Evolutionary conservation across 92 coral and sea anemone species (phyloP).

Genomic region (Zoanthus sociatus): DNA sequence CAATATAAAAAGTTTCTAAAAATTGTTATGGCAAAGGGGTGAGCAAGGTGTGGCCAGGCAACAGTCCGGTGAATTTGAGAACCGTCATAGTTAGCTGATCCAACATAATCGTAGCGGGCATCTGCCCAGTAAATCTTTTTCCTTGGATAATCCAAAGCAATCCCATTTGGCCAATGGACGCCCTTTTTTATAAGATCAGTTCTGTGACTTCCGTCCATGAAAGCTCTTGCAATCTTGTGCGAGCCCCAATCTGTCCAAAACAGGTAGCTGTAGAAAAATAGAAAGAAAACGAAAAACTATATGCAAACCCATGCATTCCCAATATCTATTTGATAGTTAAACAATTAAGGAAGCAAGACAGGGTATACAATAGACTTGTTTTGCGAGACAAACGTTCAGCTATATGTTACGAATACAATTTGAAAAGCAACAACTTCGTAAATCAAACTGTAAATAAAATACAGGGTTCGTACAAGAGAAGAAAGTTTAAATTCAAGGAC

Average conservation of each 20-base stretch:
- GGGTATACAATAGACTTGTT: too few species aligned
- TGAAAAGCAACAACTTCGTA: too few species aligned
- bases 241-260: conserved; percentile 98
- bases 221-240: conserved; percentile 84
- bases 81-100: conserved; percentile 80
- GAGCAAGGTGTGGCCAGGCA: conserved; percentile 73
- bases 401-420: too few species aligned
- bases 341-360: too few species aligned
- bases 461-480: too few species aligned
- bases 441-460: too few species aligned
- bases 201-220: conserved; percentile 89
- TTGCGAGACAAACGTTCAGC: too few species aligned
- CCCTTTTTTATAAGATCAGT: conserved; percentile 52
- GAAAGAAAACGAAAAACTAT: background rate
- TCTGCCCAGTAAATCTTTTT: conserved; percentile 92
- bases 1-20: conserved; percentile 76
- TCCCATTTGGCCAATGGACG: conserved; percentile 84
- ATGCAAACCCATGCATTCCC: too few species aligned
- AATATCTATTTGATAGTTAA: too few species aligned
- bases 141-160: conserved; percentile 87
- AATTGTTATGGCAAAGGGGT: conserved; percentile 91
- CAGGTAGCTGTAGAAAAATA: conserved; percentile 65
- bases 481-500: too few species aligned
- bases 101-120: conserved; percentile 71
- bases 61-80: conserved; percentile 60